Conservation (phyloP, 2,888 invertebrate genomes). For the Biston betularia region DNA sequence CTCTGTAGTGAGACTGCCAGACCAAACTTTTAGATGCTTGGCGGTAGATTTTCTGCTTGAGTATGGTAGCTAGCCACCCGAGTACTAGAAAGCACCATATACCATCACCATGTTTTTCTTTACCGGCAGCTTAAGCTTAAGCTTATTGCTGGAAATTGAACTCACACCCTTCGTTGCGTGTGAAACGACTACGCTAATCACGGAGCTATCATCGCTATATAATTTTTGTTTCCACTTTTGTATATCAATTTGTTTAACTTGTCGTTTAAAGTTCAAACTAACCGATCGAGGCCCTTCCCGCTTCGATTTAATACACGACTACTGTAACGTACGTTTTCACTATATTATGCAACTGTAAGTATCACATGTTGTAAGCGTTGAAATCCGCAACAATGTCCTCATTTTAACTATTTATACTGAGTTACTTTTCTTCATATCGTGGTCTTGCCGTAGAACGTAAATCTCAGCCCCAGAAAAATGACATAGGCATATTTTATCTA, state of each 20-base stretch:
- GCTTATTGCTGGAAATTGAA: no score
- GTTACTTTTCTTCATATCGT: conserved; percentile 16
- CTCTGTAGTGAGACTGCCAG: no score
- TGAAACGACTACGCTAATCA: no score
- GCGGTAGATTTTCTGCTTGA: no score
- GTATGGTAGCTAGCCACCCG: no score
- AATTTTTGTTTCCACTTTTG: not conserved
- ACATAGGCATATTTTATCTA: not conserved
- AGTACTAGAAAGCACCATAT: no score
- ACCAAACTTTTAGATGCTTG: no score
- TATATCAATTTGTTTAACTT: no score
- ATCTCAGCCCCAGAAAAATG: conserved; percentile 54
- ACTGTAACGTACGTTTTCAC: conserved; percentile 4
- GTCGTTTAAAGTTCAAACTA: not conserved
- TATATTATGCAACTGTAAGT: conserved; percentile 14
- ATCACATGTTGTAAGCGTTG: conserved; percentile 9
- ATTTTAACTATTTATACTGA: not conserved
- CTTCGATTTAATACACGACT: not conserved
- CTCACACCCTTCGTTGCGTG: no score
- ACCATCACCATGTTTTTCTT: no score
- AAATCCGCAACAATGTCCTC: not conserved
- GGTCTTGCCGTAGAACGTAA: conserved; percentile 42
- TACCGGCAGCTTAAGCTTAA: no score
- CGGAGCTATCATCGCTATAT: no score
- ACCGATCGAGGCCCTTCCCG: not conserved